phyloP scores from a whole-genome alignment of 2,888 invertebrate species.

The Iphiclides podalirius region DNA sequence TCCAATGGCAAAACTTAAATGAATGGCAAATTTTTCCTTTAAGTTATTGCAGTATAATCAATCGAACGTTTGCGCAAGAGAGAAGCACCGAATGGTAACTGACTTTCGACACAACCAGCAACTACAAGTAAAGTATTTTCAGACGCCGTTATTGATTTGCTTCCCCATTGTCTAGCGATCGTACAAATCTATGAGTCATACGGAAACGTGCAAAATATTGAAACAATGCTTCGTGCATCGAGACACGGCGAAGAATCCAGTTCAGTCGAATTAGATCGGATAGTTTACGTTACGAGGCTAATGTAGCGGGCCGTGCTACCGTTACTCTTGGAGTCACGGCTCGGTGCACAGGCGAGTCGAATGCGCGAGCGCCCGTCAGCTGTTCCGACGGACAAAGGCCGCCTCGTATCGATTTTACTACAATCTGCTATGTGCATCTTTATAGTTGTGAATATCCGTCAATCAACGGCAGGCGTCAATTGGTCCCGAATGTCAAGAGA shows the following conservation, averaged over 20 bases:
- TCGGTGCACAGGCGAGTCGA: conserved; percentile 39
- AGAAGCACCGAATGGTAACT: neutral
- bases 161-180: neutral
- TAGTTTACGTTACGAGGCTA: conserved; percentile 24
- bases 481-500: no score
- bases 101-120: neutral
- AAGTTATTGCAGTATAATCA: neutral
- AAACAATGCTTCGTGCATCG: neutral
- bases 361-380: conserved; percentile 50
- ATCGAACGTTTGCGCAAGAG: neutral
- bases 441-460: no score
- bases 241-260: conserved; percentile 9
- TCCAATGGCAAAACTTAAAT: neutral
- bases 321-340: conserved; percentile 46
- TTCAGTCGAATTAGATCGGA: conserved; percentile 14
- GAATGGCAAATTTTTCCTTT: neutral
- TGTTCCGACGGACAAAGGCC: conserved; percentile 42
- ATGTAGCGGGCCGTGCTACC: conserved; percentile 36
- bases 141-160: neutral
- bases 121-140: neutral
- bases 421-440: no score
- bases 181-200: conserved; percentile 11
- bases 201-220: neutral
- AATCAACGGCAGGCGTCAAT: no score
- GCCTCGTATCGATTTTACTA: conserved; percentile 27